Conservation (phyloP, 2,113 vertebrate species). For the Tenebrosternarchus preto region DNA sequence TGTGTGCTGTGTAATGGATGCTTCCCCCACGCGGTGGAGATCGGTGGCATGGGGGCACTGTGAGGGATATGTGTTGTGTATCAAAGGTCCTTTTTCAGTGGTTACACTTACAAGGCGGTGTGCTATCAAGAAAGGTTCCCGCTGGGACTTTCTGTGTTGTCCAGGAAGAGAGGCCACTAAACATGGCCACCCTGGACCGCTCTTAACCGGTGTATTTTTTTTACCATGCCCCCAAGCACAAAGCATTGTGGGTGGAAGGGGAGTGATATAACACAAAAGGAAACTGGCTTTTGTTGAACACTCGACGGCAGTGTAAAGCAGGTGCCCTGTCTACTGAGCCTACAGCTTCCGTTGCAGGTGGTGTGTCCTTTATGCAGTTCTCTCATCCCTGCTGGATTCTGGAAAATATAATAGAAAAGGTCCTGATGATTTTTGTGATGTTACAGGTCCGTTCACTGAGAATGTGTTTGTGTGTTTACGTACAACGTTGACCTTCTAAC, state of each 20-base stretch:
- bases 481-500: neutral
- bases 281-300: neutral
- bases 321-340: neutral
- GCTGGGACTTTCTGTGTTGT: constrained; percentile 57
- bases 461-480: neutral
- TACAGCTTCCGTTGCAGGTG: too few species aligned
- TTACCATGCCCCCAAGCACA: neutral
- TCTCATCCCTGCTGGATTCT: neutral
- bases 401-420: neutral
- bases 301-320: neutral
- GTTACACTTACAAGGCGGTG: constrained; percentile 68
- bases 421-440: neutral
- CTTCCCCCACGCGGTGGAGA: constrained; percentile 51
- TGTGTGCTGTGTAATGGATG: neutral
- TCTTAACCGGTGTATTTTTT: neutral
- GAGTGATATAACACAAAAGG: too few species aligned
- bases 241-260: too few species aligned
- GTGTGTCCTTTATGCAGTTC: neutral
- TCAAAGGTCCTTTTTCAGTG: constrained; percentile 70
- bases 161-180: neutral
- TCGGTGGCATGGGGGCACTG: constrained; percentile 70
- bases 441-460: neutral
- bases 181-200: neutral
- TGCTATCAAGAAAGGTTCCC: constrained; percentile 55
- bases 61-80: constrained; percentile 68